phyloP scores from a whole-genome alignment of 2,113 vertebrate genomes.

The Meriones unguiculatus region DNA sequence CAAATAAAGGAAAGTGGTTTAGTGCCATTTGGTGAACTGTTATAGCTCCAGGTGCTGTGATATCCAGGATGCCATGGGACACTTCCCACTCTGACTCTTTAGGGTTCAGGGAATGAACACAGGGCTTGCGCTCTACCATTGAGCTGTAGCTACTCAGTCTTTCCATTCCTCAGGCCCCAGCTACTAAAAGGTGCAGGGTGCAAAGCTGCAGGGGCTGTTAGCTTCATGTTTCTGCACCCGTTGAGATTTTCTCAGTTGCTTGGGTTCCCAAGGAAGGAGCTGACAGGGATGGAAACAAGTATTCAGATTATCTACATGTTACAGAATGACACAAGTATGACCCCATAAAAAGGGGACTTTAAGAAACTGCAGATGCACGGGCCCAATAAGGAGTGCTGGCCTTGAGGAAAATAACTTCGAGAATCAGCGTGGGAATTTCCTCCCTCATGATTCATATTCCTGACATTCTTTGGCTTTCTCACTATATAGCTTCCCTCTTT shows the following conservation, averaged over 20 bases:
- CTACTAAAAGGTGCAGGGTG: neutral
- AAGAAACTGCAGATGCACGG: neutral
- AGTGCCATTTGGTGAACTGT: no score
- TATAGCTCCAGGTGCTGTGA: neutral
- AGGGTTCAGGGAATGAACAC: neutral
- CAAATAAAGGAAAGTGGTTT: neutral
- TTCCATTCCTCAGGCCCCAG: neutral
- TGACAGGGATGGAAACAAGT: neutral
- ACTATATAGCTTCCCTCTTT: constrained; percentile 3
- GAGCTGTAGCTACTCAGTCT: neutral
- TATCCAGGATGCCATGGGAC: rapidly evolving
- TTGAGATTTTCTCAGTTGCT: neutral
- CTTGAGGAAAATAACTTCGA: neutral
- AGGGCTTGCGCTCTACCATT: neutral
- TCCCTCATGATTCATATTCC: constrained; percentile 34
- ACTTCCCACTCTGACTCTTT: neutral
- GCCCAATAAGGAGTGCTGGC: neutral
- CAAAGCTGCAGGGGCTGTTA: neutral
- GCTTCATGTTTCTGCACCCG: neutral
- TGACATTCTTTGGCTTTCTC: constrained; percentile 58
- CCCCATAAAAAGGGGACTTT: neutral
- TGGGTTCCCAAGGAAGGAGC: neutral
- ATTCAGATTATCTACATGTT: neutral
- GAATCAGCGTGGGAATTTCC: constrained; percentile 34
- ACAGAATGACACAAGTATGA: neutral